Conservation (phyloP, 1,140 invertebrate genomes). For the Apis cerana region DNA sequence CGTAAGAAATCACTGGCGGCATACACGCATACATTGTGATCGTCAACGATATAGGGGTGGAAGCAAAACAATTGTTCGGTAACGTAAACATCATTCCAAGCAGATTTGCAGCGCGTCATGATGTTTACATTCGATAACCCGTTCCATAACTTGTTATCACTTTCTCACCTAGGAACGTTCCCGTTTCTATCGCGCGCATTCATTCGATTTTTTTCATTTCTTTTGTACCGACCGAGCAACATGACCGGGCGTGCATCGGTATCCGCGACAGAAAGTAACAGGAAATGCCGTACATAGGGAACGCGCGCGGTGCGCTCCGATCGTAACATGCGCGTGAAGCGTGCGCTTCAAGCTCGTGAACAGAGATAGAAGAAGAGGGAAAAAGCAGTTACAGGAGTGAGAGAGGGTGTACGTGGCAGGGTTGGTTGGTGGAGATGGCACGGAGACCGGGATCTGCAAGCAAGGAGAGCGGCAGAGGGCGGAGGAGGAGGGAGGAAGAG, state of each 20-base stretch:
- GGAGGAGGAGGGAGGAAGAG: not conserved
- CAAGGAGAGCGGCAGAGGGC: slow-evolving; percentile 25
- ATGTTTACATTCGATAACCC: slow-evolving; percentile 4
- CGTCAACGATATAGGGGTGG: not conserved
- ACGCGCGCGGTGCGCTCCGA: slow-evolving; percentile 58
- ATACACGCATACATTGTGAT: not conserved
- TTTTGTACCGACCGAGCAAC: slow-evolving; percentile 33
- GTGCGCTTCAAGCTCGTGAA: slow-evolving; percentile 58
- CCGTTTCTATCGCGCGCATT: not conserved
- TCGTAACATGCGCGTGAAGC: slow-evolving; percentile 75
- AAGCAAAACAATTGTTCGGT: slow-evolving; percentile 4
- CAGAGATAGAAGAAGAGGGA: slow-evolving; percentile 5
- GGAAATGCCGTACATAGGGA: slow-evolving; percentile 29
- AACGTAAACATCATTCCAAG: not conserved
- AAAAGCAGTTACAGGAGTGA: slow-evolving; percentile 6
- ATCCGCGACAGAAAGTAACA: slow-evolving; percentile 22
- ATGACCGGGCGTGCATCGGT: slow-evolving; percentile 7
- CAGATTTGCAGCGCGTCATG: not conserved
- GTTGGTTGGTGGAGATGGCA: slow-evolving; percentile 50
- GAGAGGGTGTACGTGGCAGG: slow-evolving; percentile 12
- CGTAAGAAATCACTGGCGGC: not conserved
- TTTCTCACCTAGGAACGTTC: not conserved
- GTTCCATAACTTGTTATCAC: not conserved
- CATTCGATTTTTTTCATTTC: not conserved
- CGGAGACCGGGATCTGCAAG: slow-evolving; percentile 38